Conservation (phyloP, 1,140 invertebrate genomes). For the Thaumetopoea pityocampa region DNA sequence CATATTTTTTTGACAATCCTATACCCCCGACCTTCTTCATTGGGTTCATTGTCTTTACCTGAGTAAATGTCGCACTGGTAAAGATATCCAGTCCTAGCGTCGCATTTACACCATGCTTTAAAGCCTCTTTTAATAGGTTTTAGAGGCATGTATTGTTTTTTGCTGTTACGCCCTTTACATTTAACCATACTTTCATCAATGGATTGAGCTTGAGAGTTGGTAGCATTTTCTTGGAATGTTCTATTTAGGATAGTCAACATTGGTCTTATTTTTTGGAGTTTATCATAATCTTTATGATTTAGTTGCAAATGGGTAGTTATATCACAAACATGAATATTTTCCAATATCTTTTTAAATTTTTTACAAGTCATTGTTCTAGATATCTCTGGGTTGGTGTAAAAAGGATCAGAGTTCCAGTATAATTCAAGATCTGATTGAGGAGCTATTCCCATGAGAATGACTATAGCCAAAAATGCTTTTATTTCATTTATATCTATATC, state of each 20-base stretch:
- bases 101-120: constrained; percentile 15
- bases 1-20: constrained; percentile 20
- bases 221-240: constrained; percentile 22
- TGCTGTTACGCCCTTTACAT: neutral
- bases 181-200: too few species aligned
- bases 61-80: neutral
- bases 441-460: neutral
- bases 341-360: neutral
- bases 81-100: neutral
- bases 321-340: constrained; percentile 3
- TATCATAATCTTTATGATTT: constrained; percentile 15
- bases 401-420: neutral
- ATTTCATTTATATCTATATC: neutral
- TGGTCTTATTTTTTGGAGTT: constrained; percentile 22
- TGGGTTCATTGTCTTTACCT: constrained; percentile 7
- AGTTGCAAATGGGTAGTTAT: constrained; percentile 15
- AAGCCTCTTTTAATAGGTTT: neutral
- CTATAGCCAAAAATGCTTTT: neutral
- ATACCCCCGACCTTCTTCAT: constrained; percentile 16
- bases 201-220: constrained; percentile 7
- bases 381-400: neutral
- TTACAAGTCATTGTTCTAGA: neutral
- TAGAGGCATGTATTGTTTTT: neutral
- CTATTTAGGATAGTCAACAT: constrained; percentile 16
- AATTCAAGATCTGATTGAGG: neutral